Evolutionary conservation across 2,888 invertebrate genomes (phyloP), one percentile per base, ranked within the genome.

Genomic region (Fragum sueziense): DNA sequence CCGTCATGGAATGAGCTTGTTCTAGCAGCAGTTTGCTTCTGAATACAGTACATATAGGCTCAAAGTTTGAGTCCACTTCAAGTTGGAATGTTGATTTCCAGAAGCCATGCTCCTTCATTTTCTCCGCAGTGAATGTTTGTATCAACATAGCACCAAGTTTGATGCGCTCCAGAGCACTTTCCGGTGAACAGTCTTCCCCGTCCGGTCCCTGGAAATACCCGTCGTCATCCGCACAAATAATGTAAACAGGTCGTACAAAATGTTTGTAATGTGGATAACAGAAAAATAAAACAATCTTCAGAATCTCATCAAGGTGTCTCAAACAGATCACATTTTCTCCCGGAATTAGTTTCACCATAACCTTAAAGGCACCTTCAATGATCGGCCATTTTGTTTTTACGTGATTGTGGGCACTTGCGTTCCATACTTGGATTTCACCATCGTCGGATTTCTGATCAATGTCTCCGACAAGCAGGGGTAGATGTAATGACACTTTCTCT

Each of bases 61-160:
- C 83, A 2, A 94, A 93, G 4, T 95, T 93, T 89, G 95, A 95
- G 84, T 91, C 90, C n/a, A 95, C 94, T 91, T 96, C 96, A 31
- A 98, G 92, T 87, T 95, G 95, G 93, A 98, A 98, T 1, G 97
- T 97, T 94, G 96, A 96, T 81, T 96, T 94, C 1, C 95, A 96
- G 73, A 96, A 95, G 17, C 96, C 96, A 86, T 96, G 95, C 92
- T 97, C 97, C 85, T 95, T 95, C 31, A 98, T 93, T 93, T 97
- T 98, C 93, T 98, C 97, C 0, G 97, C 97, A 82, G 96, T 96
- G 85, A 98, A 94, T 78, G 96, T 95, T 94, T 98, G 98, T 80
- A 98, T 95, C 70, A 98, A 94, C 90, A 96, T 95, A 17, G 96
- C 95, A 65, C 96, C 91, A 7, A 97, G 93, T 73, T 95, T 94